Base-by-base conservation (phyloP, 2,113 vertebrate genomes). In the Tachuris rubrigastra region DNA sequence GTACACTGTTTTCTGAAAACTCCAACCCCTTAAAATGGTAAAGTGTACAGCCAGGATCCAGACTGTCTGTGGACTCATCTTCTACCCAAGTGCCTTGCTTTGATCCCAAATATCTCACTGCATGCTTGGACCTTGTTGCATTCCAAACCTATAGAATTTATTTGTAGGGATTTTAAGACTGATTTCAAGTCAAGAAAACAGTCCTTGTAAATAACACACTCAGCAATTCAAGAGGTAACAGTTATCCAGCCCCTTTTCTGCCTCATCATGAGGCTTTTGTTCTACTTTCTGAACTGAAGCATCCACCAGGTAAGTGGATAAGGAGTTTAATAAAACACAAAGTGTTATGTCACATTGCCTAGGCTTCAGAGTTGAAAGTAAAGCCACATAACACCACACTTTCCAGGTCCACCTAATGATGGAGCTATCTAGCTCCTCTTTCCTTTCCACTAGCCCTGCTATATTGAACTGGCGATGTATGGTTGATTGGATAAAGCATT, bases 1-100 rank as follows among this genome's bases (percentile, higher is more conserved):
- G 71, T 15, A 69, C 33, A 41, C 71, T 2, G 0, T 27, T 80
- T 94, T 50, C 79, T 31, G 39, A 13, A 81, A 39, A 20, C 42
- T 69, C 35, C 2, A 2, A 21, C 18, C 2, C 1, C 71, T 71
- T 5, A 0, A 39, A 73, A 55, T 0, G 0, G 37, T 44, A 65
- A 39, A 50, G 14, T 13, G 3, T 52, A 33, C 24, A 85, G 41
- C 33, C 28, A 77, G 35, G 47, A 83, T 55, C 62, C 56, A 84
- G 39, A 37, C 39, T 47, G 23, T 10, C 63, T 62, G 30, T 8
- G 20, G 42, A 35, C 42, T 67, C 21, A n/a, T 37, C 23, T 41
- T 69, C 79, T 47, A 81, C 10, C 12, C 39, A 74, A 24, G 76
- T 2, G 8, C 22, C 44, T 85, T 63, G 30, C 72, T 62, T 59